These are phyloP conservation scores for Melanotaenia maccullochi DNA, from an alignment of 2,797 vertebrate genomes.

Conservation along the genomic window DNA sequence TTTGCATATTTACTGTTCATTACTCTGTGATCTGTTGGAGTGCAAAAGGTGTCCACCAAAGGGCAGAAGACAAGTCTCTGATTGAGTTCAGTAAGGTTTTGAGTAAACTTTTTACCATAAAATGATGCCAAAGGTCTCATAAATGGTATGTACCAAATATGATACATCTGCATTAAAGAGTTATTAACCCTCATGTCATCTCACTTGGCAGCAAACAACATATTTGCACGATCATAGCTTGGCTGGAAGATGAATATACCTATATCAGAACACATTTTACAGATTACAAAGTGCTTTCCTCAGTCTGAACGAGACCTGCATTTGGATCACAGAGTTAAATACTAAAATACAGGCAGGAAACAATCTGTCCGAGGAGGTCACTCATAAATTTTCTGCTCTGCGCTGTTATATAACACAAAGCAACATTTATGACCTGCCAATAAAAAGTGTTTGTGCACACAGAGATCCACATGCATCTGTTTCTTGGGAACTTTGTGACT, in stretches of 20 bases:
- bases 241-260: neutral
- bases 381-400: conserved; percentile 65
- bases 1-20: too few species aligned
- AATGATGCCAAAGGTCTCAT: too few species aligned
- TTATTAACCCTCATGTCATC: neutral
- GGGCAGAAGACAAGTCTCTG: too few species aligned
- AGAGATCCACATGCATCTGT: conserved; percentile 50
- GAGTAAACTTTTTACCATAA: too few species aligned
- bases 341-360: conserved; percentile 8
- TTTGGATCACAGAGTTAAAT: conserved; percentile 1
- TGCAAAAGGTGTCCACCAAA: too few species aligned
- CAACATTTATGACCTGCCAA: conserved; percentile 65
- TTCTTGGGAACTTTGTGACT: conserved; percentile 60
- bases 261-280: neutral
- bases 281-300: neutral
- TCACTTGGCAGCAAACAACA: neutral
- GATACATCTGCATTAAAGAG: neutral
- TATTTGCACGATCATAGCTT: neutral
- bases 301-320: neutral
- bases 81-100: too few species aligned
- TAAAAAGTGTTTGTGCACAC: conserved; percentile 34
- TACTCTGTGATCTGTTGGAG: too few species aligned
- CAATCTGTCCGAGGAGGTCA: conserved; percentile 30
- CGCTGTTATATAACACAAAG: conserved; percentile 55
- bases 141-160: too few species aligned